Evolutionary conservation across 92 coral and sea anemone species (phyloP).

Genomic region (Bergia sp.): DNA sequence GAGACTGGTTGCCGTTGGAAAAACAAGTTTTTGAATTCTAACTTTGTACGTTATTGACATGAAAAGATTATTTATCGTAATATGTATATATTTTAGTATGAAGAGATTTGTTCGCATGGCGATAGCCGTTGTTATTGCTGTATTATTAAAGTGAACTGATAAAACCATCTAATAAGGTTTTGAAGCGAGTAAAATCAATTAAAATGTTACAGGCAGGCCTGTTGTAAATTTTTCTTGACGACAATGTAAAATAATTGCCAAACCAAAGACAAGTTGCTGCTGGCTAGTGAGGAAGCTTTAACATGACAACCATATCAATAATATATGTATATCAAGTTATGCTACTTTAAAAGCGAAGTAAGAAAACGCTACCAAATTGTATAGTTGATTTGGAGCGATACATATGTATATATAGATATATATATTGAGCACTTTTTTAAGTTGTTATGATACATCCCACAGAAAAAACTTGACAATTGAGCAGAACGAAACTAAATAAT

Average conservation of each 20-base stretch:
- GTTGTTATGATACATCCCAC: background rate
- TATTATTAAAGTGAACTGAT: background rate
- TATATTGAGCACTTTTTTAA: background rate
- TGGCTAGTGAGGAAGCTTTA: conserved; percentile 23
- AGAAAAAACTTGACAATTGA: background rate
- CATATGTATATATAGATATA: too few species aligned
- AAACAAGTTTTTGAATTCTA: background rate
- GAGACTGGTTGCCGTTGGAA: conserved; percentile 21
- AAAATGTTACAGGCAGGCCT: conserved; percentile 37
- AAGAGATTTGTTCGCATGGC: background rate
- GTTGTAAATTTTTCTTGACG: conserved; percentile 6
- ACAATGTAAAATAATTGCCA: conserved; percentile 16
- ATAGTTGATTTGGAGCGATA: background rate
- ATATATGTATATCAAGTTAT: background rate
- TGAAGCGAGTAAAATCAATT: conserved; percentile 11
- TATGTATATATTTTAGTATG: conserved; percentile 22
- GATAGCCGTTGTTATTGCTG: background rate
- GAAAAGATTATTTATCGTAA: conserved; percentile 30
- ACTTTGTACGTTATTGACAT: conserved; percentile 26
- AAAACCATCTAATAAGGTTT: background rate
- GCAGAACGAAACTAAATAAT: too few species aligned
- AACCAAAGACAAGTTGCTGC: background rate
- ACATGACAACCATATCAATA: background rate
- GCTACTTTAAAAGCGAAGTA: background rate
- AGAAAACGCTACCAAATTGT: background rate